phyloP scores from a whole-genome alignment of 2,888 invertebrate species.

The Amiota minor region DNA sequence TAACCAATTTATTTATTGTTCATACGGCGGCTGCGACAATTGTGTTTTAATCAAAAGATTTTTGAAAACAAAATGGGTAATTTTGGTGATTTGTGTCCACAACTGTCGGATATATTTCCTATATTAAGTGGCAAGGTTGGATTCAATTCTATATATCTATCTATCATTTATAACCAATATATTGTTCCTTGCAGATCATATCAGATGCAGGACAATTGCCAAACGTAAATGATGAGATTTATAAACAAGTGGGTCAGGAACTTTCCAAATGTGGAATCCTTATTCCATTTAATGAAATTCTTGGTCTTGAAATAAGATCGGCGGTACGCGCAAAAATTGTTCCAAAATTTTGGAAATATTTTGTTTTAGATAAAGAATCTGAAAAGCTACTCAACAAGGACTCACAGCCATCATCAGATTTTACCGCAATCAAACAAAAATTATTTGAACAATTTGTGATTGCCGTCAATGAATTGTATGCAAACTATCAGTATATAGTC shows the following conservation, averaged over 20 bases:
- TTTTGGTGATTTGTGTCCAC: slow-evolving; percentile 59
- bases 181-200: neutral
- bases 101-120: slow-evolving; percentile 63
- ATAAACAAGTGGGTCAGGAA: slow-evolving; percentile 45
- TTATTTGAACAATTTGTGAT: slow-evolving; percentile 64
- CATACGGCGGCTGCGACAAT: neutral
- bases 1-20: neutral
- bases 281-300: slow-evolving; percentile 54
- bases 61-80: slow-evolving; percentile 51
- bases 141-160: neutral
- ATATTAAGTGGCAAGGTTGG: slow-evolving; percentile 61
- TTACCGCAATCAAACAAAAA: slow-evolving; percentile 48
- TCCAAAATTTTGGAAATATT: slow-evolving; percentile 70
- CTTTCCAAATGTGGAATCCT: slow-evolving; percentile 38
- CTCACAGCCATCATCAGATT: slow-evolving; percentile 41
- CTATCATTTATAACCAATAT: slow-evolving; percentile 28
- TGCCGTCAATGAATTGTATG: slow-evolving; percentile 66
- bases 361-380: slow-evolving; percentile 41
- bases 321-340: slow-evolving; percentile 63
- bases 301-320: slow-evolving; percentile 65
- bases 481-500: slow-evolving; percentile 56
- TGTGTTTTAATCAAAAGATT: neutral
- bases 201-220: neutral
- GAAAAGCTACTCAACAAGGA: slow-evolving; percentile 28
- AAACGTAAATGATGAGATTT: slow-evolving; percentile 40